Conservation (phyloP, 2,888 invertebrate genomes). For the Carabus problematicus region DNA sequence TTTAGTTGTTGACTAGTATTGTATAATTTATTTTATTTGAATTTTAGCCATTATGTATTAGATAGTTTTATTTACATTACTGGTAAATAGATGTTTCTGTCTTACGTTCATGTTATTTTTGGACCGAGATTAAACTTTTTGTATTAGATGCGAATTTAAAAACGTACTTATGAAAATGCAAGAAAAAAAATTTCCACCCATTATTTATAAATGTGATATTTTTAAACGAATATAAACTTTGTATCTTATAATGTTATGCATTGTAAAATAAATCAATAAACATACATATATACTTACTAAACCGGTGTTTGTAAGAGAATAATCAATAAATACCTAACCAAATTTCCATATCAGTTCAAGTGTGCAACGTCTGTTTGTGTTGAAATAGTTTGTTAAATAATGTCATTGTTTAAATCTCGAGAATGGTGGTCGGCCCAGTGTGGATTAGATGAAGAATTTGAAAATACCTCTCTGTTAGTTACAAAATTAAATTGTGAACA, state of each 20-base stretch:
- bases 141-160: constrained; percentile 16
- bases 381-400: constrained; percentile 54
- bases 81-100: neutral
- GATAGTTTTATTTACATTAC: neutral
- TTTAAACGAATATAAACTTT: constrained; percentile 37
- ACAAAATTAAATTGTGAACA: constrained; percentile 66
- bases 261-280: constrained; percentile 25
- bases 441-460: constrained; percentile 66
- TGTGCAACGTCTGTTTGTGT: constrained; percentile 24
- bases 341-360: constrained; percentile 6
- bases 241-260: constrained; percentile 36
- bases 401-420: constrained; percentile 93
- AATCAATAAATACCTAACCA: constrained; percentile 46
- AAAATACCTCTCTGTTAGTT: constrained; percentile 61
- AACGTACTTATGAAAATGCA: constrained; percentile 31
- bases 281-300: constrained; percentile 1
- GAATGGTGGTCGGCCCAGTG: constrained; percentile 87
- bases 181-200: constrained; percentile 32
- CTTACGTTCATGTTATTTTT: neutral
- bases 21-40: no score
- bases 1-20: no score
- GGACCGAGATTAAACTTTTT: neutral
- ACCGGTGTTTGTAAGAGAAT: constrained; percentile 4
- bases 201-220: constrained; percentile 42
- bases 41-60: neutral